Evolutionary conservation across 1,140 invertebrate species (phyloP), one percentile per base, ranked within the genome.

Genomic region (Sinella curviseta): DNA sequence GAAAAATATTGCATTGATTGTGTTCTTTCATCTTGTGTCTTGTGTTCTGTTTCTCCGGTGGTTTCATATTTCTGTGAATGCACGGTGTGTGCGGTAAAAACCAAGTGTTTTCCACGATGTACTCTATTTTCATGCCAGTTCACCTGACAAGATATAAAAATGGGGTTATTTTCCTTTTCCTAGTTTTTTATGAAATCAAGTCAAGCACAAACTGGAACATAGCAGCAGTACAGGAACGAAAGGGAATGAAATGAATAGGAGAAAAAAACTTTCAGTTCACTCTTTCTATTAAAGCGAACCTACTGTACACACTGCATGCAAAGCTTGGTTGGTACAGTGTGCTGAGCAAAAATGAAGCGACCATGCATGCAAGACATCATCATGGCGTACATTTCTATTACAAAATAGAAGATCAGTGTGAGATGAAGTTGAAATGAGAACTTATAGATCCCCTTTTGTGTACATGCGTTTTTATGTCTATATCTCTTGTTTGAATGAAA

Each of bases 201-300:
- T 70, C 26, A 70, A 70, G 65, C 65, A 70, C 65, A 70, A 70
- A 70, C 65, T 70, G 57, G 57, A 65, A 26, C 57, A 65, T 16
- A 65, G 24, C 57, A 26, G 57, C 4, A 26, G 24, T 65, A 26
- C 16, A 65, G 8, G 39, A 48, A 48, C 39, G 39, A 48, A 48
- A 20, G 8, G 8, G 39, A 48, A 48, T 20, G 26, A 65, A 26
- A 65, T 14, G 57, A 65, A 65, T 26, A 65, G 24, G 39, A 48
- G 39, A 48, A 48, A 48, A 48, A 48, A 48, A 48, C 20, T 48
- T 48, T 48, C 39, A 48, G 39, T n/a, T n/a, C n/a, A n/a, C n/a
- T n/a, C n/a, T n/a, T n/a, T n/a, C n/a, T n/a, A n/a, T n/a, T n/a
- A n/a, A n/a, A n/a, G n/a, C n/a, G n/a, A n/a, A n/a, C n/a, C n/a